Percentiles rank a stretch among this genome's conserved stretches.
Conservation (phyloP, 2,888 invertebrate genomes). For the Cataglyphis albicans region DNA sequence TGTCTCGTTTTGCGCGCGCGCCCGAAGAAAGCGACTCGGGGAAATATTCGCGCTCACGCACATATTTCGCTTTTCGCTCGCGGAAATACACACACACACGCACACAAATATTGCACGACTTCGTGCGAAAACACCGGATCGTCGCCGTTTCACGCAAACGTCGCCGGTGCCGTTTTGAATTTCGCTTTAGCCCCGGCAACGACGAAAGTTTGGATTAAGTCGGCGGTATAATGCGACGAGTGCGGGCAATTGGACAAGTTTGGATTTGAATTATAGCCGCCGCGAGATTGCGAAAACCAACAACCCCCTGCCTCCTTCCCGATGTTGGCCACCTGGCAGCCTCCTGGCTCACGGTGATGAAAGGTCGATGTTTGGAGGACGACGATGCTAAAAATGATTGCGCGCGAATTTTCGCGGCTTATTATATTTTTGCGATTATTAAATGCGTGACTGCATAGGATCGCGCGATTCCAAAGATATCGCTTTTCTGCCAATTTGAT, state of each 20-base stretch:
- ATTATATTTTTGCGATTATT: background rate
- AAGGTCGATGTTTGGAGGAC: background rate
- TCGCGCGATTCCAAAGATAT: background rate
- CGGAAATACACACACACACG: background rate
- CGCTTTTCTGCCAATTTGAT: background rate
- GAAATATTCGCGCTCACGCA: slow-evolving; percentile 20
- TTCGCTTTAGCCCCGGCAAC: slow-evolving; percentile 59
- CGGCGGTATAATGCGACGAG: slow-evolving; percentile 79
- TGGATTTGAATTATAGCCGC: slow-evolving; percentile 79
- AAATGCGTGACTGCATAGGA: background rate
- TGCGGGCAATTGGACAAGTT: slow-evolving; percentile 81
- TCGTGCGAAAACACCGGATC: background rate
- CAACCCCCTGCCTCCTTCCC: background rate
- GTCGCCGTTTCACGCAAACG: background rate
- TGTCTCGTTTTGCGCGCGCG: background rate
- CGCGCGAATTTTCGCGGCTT: background rate
- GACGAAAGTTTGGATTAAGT: slow-evolving; percentile 82
- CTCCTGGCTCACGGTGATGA: background rate
- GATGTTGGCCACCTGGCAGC: slow-evolving; percentile 37
- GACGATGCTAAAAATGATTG: background rate
- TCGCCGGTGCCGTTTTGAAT: slow-evolving; percentile 23
- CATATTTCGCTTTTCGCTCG: slow-evolving; percentile 17
- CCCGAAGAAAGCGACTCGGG: background rate
- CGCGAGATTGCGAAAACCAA: slow-evolving; percentile 53
- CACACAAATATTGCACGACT: background rate